Base-by-base conservation (phyloP, 1,140 invertebrate species). In the Macrobrachium rosenbergii region DNA sequence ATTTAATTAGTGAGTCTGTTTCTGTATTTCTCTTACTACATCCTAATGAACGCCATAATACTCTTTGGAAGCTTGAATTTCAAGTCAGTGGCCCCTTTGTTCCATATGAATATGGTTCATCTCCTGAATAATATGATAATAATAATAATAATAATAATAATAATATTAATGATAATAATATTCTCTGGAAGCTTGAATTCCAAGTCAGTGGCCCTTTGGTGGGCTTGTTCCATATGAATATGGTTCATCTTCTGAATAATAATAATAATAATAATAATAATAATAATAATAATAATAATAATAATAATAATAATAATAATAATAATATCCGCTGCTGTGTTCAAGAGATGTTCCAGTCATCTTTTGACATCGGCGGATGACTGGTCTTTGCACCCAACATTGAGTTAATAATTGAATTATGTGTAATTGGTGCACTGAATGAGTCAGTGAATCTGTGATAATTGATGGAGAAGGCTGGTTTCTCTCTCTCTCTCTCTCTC, bases 201-300 rank as follows among this genome's bases (percentile, higher is more conserved):
- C 28, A 37, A 37, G 28, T 37, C 28, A 37, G 28, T 37, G 28
- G 28, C 3, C 28, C 28, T 3, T 37, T 37, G n/a, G n/a, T n/a
- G n/a, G n/a, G n/a, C n/a, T n/a, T 37, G 28, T 37, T 37, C 28
- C 28, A 37, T 37, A 37, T 37, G 28, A 37, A 3, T 37, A 37
- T 1, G 28, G 28, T 37, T 37, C 28, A 37, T 37, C 28, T 37
- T 37, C 28, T 37, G 3, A 37, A 37, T 67, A n/a, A n/a, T n/a
- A n/a, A n/a, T n/a, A 23, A 5, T 64, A 64, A 5, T 64, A 23
- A 11, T 67, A 67, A 11, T 67, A 23, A 11, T 67, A 67, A 11
- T 67, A 23, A 67, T 67, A 67, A 67, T 67, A 23, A 67, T 67
- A 67, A 67, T 67, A 23, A 67, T 67, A 67, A 67, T 67, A 23